Base-by-base conservation (phyloP, 2,888 invertebrate genomes). In the Molorchus minor region DNA sequence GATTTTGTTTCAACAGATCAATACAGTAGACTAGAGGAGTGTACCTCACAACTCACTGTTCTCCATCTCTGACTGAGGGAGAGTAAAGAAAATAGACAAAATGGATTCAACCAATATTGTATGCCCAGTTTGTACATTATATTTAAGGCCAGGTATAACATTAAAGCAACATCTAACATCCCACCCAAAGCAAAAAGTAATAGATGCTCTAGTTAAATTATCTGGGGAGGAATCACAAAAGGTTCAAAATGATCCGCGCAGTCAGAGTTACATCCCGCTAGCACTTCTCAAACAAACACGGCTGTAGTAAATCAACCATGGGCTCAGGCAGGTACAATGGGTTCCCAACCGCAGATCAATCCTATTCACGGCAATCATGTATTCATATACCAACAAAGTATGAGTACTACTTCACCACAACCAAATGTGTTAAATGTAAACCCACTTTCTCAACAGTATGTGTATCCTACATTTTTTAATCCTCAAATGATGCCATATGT, bases 101-200 rank as follows among this genome's bases (percentile, higher is more conserved):
- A 78, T 79, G 78, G 77, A 78, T 64, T 64, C 71, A 46, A 75
- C 77, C 59, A 80, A 81, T 59, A 77, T 81, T 56, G 80, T 83
- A 78, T 94, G 93, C 80, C 93, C 93, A 53, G 93, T 93, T 67
- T 94, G 93, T 82, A 93, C 93, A 33, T 83, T 93, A 63, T 93
- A 88, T 80, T 83, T 94, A 68, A 87, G 92, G 70, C 90, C 90
- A 81, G 93, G 93, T 56, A 93, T 93, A 83, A 87, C 89, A 59
- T 82, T 93, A 70, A 90, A 91, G 77, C 87, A 87, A 65, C 93
- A 93, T 79, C 84, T 94, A 79, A 89, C 91, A 76, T 93, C 92
- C 19, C 93, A 93, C 83, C 93, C 93, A 36, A 93, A 93, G 80
- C 93, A 93, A 72, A 92, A 92, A 81, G 92, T 94, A 47, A 93